A percentile compares a stretch with the other conserved stretches of the same genome.
Evolutionary conservation across 1,140 invertebrate species (phyloP).

Genomic region (Paraescarpia echinospica): DNA sequence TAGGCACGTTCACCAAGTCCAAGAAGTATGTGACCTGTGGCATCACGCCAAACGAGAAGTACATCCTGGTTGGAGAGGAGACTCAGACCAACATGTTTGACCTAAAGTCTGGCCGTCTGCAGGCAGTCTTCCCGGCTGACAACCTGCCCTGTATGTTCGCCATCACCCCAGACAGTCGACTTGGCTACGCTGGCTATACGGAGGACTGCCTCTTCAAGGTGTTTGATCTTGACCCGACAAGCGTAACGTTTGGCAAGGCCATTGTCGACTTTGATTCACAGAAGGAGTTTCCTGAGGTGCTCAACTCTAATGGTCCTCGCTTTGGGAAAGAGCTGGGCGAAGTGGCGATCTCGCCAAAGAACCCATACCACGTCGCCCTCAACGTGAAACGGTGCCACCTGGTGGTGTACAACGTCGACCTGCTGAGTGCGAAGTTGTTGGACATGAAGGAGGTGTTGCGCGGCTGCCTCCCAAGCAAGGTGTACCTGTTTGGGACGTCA

Average conservation of each 20-base stretch:
- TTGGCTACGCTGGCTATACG: slow-evolving; percentile 26
- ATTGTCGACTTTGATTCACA: slow-evolving; percentile 20
- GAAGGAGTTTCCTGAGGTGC: slow-evolving; percentile 1
- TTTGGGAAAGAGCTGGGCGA: slow-evolving; percentile 23
- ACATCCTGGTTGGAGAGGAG: slow-evolving; percentile 23
- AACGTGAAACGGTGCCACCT: slow-evolving; percentile 23
- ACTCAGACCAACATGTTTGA: slow-evolving; percentile 26
- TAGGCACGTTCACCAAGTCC: slow-evolving; percentile 24
- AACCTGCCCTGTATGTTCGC: slow-evolving; percentile 21
- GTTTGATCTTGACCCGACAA: slow-evolving; percentile 21
- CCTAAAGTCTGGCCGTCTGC: background rate
- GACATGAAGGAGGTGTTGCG: slow-evolving; percentile 21
- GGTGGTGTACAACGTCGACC: slow-evolving; percentile 18
- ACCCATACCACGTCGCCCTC: slow-evolving; percentile 22
- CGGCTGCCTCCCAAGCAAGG: slow-evolving; percentile 13
- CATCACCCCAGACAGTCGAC: slow-evolving; percentile 21
- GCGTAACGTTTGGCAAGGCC: slow-evolving; percentile 10
- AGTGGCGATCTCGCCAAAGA: slow-evolving; percentile 19
- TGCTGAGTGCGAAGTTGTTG: background rate
- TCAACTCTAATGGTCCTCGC: slow-evolving; percentile 19
- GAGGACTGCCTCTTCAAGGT: slow-evolving; percentile 27
- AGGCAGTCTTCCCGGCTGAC: background rate
- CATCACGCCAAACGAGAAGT: slow-evolving; percentile 25
- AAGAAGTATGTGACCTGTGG: slow-evolving; percentile 28
- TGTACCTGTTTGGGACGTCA: slow-evolving; percentile 18